Conservation (phyloP, 1,140 invertebrate genomes). For the Parasteatoda tepidariorum region DNA sequence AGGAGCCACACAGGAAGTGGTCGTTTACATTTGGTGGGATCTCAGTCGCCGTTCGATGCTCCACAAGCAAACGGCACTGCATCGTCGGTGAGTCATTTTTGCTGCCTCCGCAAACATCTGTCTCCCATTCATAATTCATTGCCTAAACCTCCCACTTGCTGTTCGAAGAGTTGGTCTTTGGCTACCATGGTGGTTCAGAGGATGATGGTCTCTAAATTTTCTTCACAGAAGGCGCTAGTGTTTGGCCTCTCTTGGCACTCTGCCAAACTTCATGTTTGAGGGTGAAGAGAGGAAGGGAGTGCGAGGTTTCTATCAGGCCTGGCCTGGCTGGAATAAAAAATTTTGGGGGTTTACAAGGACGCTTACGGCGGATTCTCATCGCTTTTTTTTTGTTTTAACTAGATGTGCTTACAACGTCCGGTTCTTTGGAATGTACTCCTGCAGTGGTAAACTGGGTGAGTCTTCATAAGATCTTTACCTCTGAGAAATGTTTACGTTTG, state of each 20-base stretch:
- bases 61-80: not conserved
- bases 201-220: not conserved
- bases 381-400: not conserved
- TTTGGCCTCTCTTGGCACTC: slow-evolving; percentile 17
- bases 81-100: not conserved
- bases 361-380: not conserved
- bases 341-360: slow-evolving; percentile 13
- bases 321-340: not conserved
- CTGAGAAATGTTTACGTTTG: too few relatives aligned
- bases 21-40: slow-evolving; percentile 35
- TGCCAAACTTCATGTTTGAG: slow-evolving; percentile 17
- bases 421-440: slow-evolving; percentile 12
- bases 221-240: slow-evolving; percentile 27
- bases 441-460: not conserved
- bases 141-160: slow-evolving; percentile 5
- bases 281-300: not conserved
- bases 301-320: not conserved
- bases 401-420: slow-evolving; percentile 10
- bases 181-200: not conserved
- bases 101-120: slow-evolving; percentile 52
- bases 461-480: too few relatives aligned
- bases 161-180: not conserved
- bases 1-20: slow-evolving; percentile 47
- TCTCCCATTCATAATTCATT: slow-evolving; percentile 52
- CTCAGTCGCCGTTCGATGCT: not conserved